Conservation (phyloP, 2,113 vertebrate species). For the Rhipidura dahli region DNA sequence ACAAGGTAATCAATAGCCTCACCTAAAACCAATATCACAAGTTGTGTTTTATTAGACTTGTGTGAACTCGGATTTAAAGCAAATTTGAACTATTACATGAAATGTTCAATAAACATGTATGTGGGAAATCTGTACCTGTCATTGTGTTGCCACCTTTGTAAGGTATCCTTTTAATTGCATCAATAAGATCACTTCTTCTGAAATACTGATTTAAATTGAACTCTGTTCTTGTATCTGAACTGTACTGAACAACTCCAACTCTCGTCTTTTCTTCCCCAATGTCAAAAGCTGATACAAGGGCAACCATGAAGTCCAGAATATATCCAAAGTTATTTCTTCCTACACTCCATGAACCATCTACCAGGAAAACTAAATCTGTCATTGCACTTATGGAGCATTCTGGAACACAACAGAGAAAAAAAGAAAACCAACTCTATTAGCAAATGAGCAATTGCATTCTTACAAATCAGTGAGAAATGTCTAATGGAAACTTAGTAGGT, state of each 20-base stretch:
- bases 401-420: conserved; percentile 54
- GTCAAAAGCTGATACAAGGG: conserved; percentile 87
- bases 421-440: neutral
- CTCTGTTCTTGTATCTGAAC: conserved; percentile 83
- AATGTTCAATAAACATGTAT: neutral
- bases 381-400: conserved; percentile 84
- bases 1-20: conserved; percentile 85
- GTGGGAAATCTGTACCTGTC: conserved; percentile 78
- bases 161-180: conserved; percentile 85
- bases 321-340: conserved; percentile 87
- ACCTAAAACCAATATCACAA: conserved; percentile 70
- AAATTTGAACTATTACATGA: neutral
- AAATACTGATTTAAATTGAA: conserved; percentile 86
- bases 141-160: conserved; percentile 89
- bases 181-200: conserved; percentile 79
- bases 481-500: neutral
- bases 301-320: conserved; percentile 84
- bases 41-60: neutral
- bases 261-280: conserved; percentile 88
- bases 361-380: conserved; percentile 88
- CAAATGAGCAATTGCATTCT: neutral
- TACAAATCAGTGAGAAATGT: neutral
- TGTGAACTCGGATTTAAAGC: neutral
- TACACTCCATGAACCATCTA: conserved; percentile 92
- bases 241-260: conserved; percentile 92